Base-by-base conservation (phyloP, 2,113 vertebrate genomes). In the Paramisgurnus dabryanus region DNA sequence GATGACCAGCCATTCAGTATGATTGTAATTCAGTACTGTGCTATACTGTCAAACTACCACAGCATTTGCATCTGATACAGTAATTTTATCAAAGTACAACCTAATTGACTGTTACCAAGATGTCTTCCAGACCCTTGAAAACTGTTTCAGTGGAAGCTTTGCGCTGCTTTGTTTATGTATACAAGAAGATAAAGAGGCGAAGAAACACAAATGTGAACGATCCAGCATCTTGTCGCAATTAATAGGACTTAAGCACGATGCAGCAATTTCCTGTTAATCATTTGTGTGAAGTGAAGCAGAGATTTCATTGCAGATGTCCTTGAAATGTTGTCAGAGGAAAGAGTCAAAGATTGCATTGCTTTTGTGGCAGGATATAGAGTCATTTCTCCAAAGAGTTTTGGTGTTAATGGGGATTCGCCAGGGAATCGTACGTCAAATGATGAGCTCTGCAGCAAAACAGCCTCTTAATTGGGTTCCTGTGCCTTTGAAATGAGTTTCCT, bases 391-490 rank as follows among this genome's bases (percentile, higher is more conserved):
- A 80, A 80, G 67, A 79, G 45, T 49, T 40, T 47, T 43, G 65
- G 69, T 55, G 34, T 75, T 80, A 67, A 74, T 66, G 50, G 64
- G 78, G 47, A 67, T 74, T 75, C 79, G 39, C 13, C 49, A 39
- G 63, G 71, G 79, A 67, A 75, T 67, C 15, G n/a, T 75, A 41
- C 40, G 5, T 10, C 53, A 67, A 82, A 77, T 61, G 43, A 76
- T 64, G 72, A 53, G 67, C 69, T 82, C 58, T 40, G 67, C 67
- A 73, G 76, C 67, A 67, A 67, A 53, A 41, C 53, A 57, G 49
- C 50, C 34, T 78, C 50, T 72, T 82, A 82, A 82, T 82, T 82
- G 71, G 81, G 67, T 78, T 60, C 61, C 63, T 61, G 57, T 60
- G 75, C 81, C 39, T 78, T 49, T 57, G 50, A 27, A 82, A 73